phyloP scores from a whole-genome alignment of 2,113 vertebrate species.

The Osmerus eperlanus region DNA sequence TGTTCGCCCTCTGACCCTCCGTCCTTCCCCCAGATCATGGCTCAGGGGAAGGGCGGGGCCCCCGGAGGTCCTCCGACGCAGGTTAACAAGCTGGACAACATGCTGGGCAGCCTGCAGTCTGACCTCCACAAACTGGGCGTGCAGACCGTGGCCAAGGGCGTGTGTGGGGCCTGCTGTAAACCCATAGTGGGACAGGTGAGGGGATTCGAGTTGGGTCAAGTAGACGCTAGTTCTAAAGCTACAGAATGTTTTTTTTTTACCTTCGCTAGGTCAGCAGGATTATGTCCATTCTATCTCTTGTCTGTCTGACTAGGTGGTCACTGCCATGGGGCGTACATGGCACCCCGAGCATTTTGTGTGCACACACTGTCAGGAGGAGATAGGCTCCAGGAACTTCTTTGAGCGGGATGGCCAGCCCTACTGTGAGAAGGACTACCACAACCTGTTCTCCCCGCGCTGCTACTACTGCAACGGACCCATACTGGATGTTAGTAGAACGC shows the following conservation, averaged over 20 bases:
- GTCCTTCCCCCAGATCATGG: conserved; percentile 82
- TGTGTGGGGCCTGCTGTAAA: conserved; percentile 97
- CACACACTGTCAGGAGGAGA: conserved; percentile 98
- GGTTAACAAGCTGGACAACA: conserved; percentile 96
- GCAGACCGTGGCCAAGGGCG: conserved; percentile 94
- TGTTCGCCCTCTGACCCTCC: neutral
- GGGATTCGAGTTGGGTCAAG: neutral
- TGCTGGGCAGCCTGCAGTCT: conserved; percentile 96
- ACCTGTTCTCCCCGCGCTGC: conserved; percentile 96
- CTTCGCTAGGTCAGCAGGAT: neutral
- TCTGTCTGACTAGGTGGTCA: conserved; percentile 81
- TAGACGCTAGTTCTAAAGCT: neutral
- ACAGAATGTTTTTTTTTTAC: neutral
- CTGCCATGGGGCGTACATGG: conserved; percentile 98
- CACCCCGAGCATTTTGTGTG: conserved; percentile 99
- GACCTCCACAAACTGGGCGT: conserved; percentile 96
- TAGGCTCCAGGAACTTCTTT: conserved; percentile 97
- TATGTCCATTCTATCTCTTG: neutral
- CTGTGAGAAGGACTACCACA: conserved; percentile 96
- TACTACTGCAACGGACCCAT: conserved; percentile 98
- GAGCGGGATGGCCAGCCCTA: conserved; percentile 96
- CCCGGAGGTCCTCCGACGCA: conserved; percentile 80
- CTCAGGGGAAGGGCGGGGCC: conserved; percentile 82
- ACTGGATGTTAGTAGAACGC: conserved; percentile 82
- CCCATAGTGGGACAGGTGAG: conserved; percentile 97